Conservation (phyloP, 2,797 vertebrate genomes). For the Diplodus puntazzo region DNA sequence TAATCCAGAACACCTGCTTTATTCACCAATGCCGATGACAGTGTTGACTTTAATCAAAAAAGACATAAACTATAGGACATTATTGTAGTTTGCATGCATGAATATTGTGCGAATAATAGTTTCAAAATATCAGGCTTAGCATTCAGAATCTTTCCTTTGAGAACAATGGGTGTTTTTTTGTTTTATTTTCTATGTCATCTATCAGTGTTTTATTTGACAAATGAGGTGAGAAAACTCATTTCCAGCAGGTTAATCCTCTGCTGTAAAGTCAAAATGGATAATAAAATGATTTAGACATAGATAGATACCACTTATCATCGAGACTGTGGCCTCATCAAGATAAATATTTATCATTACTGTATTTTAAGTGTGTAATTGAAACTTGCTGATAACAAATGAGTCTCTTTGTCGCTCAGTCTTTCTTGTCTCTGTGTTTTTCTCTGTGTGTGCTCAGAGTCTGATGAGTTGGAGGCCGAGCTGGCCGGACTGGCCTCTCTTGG, state of each 20-base stretch:
- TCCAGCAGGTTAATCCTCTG: not conserved
- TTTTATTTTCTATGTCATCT: no score
- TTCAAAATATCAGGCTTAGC: not conserved
- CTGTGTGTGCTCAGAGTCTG: slow-evolving; percentile 78
- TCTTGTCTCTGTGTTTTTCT: slow-evolving; percentile 27
- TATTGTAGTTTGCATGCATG: not conserved
- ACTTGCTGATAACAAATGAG: slow-evolving; percentile 21
- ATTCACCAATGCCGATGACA: no score
- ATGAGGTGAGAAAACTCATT: not conserved
- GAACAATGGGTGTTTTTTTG: not conserved
- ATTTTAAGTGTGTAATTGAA: slow-evolving; percentile 14
- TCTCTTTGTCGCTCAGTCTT: not conserved
- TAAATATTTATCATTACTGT: slow-evolving; percentile 10
- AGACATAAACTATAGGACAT: no score
- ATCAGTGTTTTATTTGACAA: not conserved
- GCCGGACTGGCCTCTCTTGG: slow-evolving; percentile 86
- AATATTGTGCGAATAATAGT: not conserved
- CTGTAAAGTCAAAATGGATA: slow-evolving; percentile 2
- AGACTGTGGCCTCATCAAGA: not conserved
- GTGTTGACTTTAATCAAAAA: no score
- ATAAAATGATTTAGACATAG: slow-evolving; percentile 13
- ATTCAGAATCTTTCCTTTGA: not conserved
- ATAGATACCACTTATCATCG: slow-evolving; percentile 19
- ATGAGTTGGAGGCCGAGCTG: slow-evolving; percentile 88
- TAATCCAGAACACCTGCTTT: no score